These are phyloP conservation scores for Tetrao urogallus DNA, from an alignment of 2,113 vertebrate species.

Conservation along the genomic window DNA sequence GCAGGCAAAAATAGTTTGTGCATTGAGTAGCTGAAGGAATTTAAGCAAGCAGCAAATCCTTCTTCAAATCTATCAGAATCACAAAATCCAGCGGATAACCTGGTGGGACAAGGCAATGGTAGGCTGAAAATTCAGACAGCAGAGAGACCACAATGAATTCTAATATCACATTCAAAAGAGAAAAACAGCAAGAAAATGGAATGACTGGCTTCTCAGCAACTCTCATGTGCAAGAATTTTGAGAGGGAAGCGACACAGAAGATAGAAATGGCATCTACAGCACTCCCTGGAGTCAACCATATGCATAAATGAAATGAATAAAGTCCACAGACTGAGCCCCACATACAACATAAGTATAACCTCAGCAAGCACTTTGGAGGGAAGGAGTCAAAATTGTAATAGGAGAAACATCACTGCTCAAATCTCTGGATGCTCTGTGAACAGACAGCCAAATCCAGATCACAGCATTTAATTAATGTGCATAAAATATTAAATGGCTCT, in stretches of 20 bases:
- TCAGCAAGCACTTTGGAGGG: neutral
- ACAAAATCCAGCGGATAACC: neutral
- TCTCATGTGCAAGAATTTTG: neutral
- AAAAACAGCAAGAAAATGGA: neutral
- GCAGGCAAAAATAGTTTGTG: neutral
- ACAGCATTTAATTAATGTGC: neutral
- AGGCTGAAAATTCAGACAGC: neutral
- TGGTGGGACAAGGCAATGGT: neutral
- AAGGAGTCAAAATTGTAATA: neutral
- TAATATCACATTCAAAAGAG: neutral
- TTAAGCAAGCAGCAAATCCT: neutral
- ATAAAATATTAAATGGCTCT: slow-evolving; percentile 20
- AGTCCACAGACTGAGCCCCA: neutral
- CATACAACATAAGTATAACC: neutral
- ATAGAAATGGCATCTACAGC: neutral
- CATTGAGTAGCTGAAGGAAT: neutral
- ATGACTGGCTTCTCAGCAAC: neutral
- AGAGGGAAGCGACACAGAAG: neutral
- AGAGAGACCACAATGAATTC: neutral
- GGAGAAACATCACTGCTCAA: neutral
- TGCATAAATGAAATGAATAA: neutral
- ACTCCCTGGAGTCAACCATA: neutral
- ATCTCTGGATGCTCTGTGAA: neutral
- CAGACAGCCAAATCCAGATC: neutral
- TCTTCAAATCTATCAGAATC: neutral